Evolutionary conservation across 1,140 invertebrate genomes (phyloP).

Genomic region (Zaprionus inermis): DNA sequence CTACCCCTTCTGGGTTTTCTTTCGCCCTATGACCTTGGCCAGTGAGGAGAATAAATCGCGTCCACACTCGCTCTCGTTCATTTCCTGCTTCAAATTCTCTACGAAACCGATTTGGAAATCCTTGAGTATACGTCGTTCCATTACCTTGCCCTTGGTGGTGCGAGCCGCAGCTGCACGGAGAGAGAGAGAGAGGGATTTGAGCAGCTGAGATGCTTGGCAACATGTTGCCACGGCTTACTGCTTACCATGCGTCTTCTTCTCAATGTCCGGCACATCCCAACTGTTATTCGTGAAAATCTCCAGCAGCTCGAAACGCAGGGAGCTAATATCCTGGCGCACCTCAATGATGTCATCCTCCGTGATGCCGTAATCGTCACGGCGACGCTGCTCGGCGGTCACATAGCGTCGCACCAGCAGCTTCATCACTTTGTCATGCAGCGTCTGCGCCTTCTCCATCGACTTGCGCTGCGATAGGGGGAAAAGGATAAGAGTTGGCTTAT

Average conservation of each 20-base stretch:
- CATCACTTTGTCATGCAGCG: slow-evolving; percentile 91
- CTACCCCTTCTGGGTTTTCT: slow-evolving; percentile 86
- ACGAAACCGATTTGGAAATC: slow-evolving; percentile 95
- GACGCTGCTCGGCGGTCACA: slow-evolving; percentile 92
- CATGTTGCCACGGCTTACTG: slow-evolving; percentile 19
- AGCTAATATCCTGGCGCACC: slow-evolving; percentile 96
- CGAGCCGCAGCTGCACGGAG: slow-evolving; percentile 85
- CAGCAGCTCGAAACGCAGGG: slow-evolving; percentile 93
- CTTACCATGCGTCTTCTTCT: slow-evolving; percentile 86
- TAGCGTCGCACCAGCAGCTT: slow-evolving; percentile 91
- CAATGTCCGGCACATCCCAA: slow-evolving; percentile 90
- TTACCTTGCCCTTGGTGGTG: slow-evolving; percentile 93
- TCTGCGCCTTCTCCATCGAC: slow-evolving; percentile 88
- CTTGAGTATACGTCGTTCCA: slow-evolving; percentile 93
- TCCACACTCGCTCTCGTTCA: slow-evolving; percentile 87
- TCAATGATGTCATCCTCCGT: slow-evolving; percentile 98
- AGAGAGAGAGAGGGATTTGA: background rate
- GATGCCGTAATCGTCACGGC: slow-evolving; percentile 92
- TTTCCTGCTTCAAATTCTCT: slow-evolving; percentile 91
- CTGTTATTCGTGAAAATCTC: slow-evolving; percentile 94
- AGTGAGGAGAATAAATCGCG: slow-evolving; percentile 93
- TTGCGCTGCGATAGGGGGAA: slow-evolving; percentile 86
- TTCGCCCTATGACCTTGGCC: slow-evolving; percentile 89
- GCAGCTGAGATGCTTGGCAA: slow-evolving; percentile 15
- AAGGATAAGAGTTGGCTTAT: slow-evolving; percentile 28